Conservation (phyloP, 2,888 invertebrate species). For the Venustoraphidia nigricollis region DNA sequence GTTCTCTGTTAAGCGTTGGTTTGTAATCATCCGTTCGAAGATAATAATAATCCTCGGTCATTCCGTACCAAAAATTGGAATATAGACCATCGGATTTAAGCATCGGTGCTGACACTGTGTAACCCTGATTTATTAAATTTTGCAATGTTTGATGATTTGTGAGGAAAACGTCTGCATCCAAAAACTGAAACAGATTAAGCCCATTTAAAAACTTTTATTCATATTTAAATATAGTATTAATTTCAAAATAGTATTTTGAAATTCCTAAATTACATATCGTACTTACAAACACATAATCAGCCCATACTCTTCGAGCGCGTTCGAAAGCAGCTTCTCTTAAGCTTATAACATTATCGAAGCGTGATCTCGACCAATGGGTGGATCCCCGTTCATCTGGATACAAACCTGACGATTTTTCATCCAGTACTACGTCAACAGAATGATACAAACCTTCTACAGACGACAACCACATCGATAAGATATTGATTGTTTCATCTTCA, state of each 20-base stretch:
- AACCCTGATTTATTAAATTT: constrained; percentile 41
- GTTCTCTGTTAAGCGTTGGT: constrained; percentile 53
- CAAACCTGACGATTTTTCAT: constrained; percentile 25
- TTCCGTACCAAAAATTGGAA: constrained; percentile 94
- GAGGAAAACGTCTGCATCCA: constrained; percentile 75
- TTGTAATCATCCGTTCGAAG: constrained; percentile 71
- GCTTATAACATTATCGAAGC: constrained; percentile 64
- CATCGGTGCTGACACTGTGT: constrained; percentile 69
- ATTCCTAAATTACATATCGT: neutral
- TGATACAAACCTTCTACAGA: constrained; percentile 50
- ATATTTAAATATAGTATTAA: neutral
- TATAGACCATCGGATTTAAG: constrained; percentile 73
- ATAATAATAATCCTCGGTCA: constrained; percentile 75
- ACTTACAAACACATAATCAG: constrained; percentile 77
- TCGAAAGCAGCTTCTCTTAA: constrained; percentile 61
- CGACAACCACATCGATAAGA: constrained; percentile 58
- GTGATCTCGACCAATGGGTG: constrained; percentile 58
- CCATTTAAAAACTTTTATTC: neutral
- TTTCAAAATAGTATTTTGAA: neutral
- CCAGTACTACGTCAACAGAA: constrained; percentile 42
- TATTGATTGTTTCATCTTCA: constrained; percentile 55
- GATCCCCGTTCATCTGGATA: constrained; percentile 43
- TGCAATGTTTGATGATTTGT: constrained; percentile 48
- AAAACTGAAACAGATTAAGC: constrained; percentile 40
- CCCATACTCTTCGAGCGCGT: constrained; percentile 63